Evolutionary conservation across 1,140 invertebrate genomes (phyloP), one percentile per base, ranked within the genome.

Genomic region (Trypoxylus dichotomus): DNA sequence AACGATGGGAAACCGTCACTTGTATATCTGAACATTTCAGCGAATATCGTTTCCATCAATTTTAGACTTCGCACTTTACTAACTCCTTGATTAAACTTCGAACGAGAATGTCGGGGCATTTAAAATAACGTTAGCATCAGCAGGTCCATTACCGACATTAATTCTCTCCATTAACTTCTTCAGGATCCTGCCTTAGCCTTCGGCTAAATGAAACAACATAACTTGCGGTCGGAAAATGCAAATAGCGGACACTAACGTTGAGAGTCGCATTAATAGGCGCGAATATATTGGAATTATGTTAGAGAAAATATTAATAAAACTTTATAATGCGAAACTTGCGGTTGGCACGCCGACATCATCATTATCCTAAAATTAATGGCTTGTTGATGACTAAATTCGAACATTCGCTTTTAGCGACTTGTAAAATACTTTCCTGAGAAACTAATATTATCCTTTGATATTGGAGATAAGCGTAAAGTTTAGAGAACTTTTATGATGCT

Each of bases 131-230:
- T 37, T 37, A 37, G 32, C 10, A 37, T 37, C 32, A 8, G 5
- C 32, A 37, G 32, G 47, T 21, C 47, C 47, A 21, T 58, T 21
- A 58, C 47, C 47, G 21, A 21, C 21, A 1, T 13, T 58, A 58
- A 58, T 58, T 58, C 15, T 58, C 47, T 21, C 21, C 47, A 58
- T 58, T 58, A 58, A 58, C 47, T 58, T 58, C 47, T 58, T 58
- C 47, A 58, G 15, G 47, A 58, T 58, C 47, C 7, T 8, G 32
- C 2, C 47, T 7, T 1, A 58, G 21, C 47, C 47, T 3, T 58
- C 21, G 13, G 21, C 7, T 13, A 58, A 21, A 58, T 58, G 47
- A 13, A 21, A 21, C 47, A 5, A 58, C 15, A 58, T 58, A 58
- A 58, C 21, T 8, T 58, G 47, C 47, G 47, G 47, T 21, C 47